Evolutionary conservation across 2,797 vertebrate genomes (phyloP), one percentile per base, ranked within the genome.

Genomic region (Gadopsis marmoratus): DNA sequence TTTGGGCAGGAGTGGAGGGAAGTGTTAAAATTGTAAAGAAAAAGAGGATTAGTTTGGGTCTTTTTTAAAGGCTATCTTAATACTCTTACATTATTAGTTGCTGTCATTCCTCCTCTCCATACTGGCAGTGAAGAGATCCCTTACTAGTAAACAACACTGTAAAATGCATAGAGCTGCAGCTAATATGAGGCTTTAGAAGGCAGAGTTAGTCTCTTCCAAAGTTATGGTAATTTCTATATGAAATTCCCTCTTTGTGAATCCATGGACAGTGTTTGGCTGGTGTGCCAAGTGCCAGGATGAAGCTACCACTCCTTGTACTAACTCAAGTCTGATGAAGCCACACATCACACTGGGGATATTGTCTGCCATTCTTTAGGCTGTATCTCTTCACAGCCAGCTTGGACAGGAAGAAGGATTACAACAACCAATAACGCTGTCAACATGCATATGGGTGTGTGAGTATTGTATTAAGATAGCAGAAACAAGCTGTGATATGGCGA

Each of bases 41-140:
- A 62, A 43, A 35, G 4, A 31, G 12, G n/a, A 51, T 50, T 59
- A 1, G 33, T 43, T 48, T 60, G 55, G 21, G 31, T 19, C 41
- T 6, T 55, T 50, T 47, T 50, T 66, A 14, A 39, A 31, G 31
- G 12, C 12, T 48, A 48, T 58, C 4, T 21, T 37, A 51, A 26
- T 65, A 51, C 19, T 41, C 11, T 50, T 4, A 58, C 23, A 53
- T 26, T 29, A 47, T 33, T 64, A 17, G 60, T 50, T 35, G n/a
- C 60, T 54, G 56, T 26, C 4, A 45, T 26, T 64, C 31, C 26
- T 77, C 51, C 35, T 71, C 41, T 69, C 12, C 56, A 21, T 23
- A 56, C 39, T 41, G n/a, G 14, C 55, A 31, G 19, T 11, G 4
- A 51, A 17, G 41, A 33, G 29, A 68, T 21, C 48, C 37, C 35